Evolutionary conservation across 2,888 invertebrate species (phyloP).

Genomic region (Drosophila atroscutellata): DNA sequence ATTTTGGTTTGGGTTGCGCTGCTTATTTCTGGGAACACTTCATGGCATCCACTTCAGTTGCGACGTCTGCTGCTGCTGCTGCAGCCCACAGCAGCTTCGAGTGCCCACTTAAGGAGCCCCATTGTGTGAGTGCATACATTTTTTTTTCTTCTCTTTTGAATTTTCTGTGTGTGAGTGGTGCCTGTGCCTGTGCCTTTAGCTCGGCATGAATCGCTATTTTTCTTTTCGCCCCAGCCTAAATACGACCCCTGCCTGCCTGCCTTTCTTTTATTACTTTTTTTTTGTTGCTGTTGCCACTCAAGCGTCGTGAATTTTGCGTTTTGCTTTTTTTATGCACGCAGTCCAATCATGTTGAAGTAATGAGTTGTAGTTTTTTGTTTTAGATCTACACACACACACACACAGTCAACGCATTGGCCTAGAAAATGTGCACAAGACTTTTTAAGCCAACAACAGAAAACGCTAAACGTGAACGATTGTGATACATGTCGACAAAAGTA

Average conservation of each 20-base stretch:
- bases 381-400: slow-evolving; percentile 22
- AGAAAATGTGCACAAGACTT: slow-evolving; percentile 39
- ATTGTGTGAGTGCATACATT: slow-evolving; percentile 51
- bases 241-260: slow-evolving; percentile 18
- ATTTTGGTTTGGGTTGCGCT: slow-evolving; percentile 14
- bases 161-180: slow-evolving; percentile 6
- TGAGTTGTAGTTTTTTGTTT: slow-evolving; percentile 63
- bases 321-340: slow-evolving; percentile 50
- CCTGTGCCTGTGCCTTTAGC: slow-evolving; percentile 14
- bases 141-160: slow-evolving; percentile 12
- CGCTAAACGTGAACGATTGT: slow-evolving; percentile 4
- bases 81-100: slow-evolving; percentile 44
- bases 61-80: slow-evolving; percentile 28
- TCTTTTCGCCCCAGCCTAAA: slow-evolving; percentile 9
- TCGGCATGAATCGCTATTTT: slow-evolving; percentile 35
- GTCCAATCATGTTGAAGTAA: slow-evolving; percentile 71
- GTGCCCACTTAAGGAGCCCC: slow-evolving; percentile 46
- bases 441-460: slow-evolving; percentile 14
- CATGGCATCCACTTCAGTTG: slow-evolving; percentile 51
- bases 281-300: slow-evolving; percentile 39
- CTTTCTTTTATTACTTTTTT: slow-evolving; percentile 34
- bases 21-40: slow-evolving; percentile 58
- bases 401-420: slow-evolving; percentile 23
- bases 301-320: slow-evolving; percentile 39
- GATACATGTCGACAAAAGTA: slow-evolving; percentile 35